Percentiles rank a stretch among this genome's conserved stretches.
These are phyloP conservation scores for Leptatherina wallacei DNA, from an alignment of 2,797 vertebrate genomes.

Conservation along the genomic window DNA sequence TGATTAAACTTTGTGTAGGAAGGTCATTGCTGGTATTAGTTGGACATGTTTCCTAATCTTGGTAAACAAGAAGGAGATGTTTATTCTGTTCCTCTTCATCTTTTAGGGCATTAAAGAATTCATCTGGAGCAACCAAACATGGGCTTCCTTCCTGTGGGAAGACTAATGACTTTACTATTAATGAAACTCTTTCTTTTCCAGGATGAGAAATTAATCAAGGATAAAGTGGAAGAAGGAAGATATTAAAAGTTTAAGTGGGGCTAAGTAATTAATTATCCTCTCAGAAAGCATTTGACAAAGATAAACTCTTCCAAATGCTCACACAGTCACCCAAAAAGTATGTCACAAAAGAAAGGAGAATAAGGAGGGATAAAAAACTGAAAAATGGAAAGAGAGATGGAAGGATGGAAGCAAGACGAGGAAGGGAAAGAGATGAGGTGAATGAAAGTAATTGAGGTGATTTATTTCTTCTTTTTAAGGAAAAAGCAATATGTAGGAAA, in stretches of 20 bases:
- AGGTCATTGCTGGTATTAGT: slow-evolving; percentile 30
- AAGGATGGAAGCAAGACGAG: neutral
- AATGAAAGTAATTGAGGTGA: neutral
- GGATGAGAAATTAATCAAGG: slow-evolving; percentile 85
- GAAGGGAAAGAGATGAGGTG: neutral
- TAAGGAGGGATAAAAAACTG: neutral
- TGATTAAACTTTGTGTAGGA: neutral
- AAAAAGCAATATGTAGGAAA: neutral
- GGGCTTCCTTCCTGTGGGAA: slow-evolving; percentile 74
- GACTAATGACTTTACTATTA: slow-evolving; percentile 84
- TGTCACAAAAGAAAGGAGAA: slow-evolving; percentile 22
- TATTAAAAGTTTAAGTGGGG: slow-evolving; percentile 85
- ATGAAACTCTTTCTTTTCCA: slow-evolving; percentile 82
- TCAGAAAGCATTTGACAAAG: slow-evolving; percentile 71
- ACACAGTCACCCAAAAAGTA: slow-evolving; percentile 48
- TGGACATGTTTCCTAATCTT: slow-evolving; percentile 27
- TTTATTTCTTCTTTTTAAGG: neutral
- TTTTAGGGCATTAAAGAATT: slow-evolving; percentile 68
- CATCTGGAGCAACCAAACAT: slow-evolving; percentile 71
- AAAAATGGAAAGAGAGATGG: neutral
- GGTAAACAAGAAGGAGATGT: slow-evolving; percentile 51
- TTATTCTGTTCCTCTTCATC: slow-evolving; percentile 63
- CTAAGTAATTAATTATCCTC: slow-evolving; percentile 77
- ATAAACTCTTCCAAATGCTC: slow-evolving; percentile 69
- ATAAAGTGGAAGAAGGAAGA: slow-evolving; percentile 74